Evolutionary conservation across 2,888 invertebrate genomes (phyloP), one percentile per base, ranked within the genome.

Genomic region (Pimpla rufipes): DNA sequence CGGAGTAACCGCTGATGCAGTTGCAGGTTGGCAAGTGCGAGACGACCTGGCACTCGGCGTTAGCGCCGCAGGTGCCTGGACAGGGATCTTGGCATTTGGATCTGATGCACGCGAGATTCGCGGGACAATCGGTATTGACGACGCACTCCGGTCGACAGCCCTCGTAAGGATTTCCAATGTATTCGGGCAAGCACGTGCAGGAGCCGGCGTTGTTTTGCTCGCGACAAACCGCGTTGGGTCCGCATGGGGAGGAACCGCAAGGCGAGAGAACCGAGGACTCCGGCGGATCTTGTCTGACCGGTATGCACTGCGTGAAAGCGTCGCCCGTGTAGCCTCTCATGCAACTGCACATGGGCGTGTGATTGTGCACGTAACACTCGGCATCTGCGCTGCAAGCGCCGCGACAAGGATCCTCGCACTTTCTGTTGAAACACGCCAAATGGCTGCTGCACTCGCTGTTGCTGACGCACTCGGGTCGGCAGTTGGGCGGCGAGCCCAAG

Each of bases 11-110:
- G 21, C 93, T 89, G n/a, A 94, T 94, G 90, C 97, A 97, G 81
- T 95, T 95, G 92, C 97, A 98, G 87, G 96, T 95, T 4, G 97
- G 97, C 90, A 96, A 96, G 91, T 97, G 97, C 89, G 96, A 96
- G 77, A 96, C 95, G 3, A 97, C 97, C 91, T 95, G 95, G 89
- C 98, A 98, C 42, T 95, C 94, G 16, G 96, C 94, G 89, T 96
- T 96, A 13, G 89, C 87, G 8, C 94, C 94, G 87, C 94, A 94
- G 40, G 92, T 91, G 55, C 94, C 94, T 16, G 93, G 93, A 82
- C 94, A 94, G 7, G 94, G 94, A 88, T 95, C 93, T 75, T 92
- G 91, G 86, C 94, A 94, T 84, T 94, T 94, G 52, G 93, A 93
- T 87, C 93, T 90, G 18, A 94, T 93, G 84, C 95, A 95, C 11